Percentiles rank a stretch among this genome's conserved stretches.
These are phyloP conservation scores for Leptinotarsa lineolata DNA, from an alignment of 1,140 invertebrate genomes.

Conservation along the genomic window DNA sequence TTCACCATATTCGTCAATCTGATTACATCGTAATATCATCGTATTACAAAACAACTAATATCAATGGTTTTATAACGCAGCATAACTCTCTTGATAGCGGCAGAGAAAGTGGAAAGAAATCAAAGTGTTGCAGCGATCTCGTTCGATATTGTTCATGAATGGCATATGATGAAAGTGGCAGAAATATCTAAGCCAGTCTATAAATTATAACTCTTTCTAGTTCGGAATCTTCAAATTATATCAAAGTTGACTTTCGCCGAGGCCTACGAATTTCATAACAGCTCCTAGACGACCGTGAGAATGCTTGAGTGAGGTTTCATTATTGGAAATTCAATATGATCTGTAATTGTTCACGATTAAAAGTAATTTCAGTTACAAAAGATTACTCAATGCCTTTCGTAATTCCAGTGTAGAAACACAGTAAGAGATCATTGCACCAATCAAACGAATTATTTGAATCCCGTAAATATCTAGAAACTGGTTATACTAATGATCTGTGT, in stretches of 20 bases:
- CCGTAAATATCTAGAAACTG: conserved; percentile 2
- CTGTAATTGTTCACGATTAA: conserved; percentile 21
- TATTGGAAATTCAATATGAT: conserved; percentile 20
- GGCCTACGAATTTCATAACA: neutral
- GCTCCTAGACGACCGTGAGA: neutral
- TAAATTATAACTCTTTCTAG: neutral
- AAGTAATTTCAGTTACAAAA: conserved; percentile 13
- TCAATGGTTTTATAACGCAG: too few species aligned
- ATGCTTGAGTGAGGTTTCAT: neutral
- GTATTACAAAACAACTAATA: too few species aligned
- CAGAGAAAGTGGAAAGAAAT: neutral
- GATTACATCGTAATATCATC: too few species aligned
- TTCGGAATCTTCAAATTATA: neutral
- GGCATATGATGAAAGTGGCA: neutral
- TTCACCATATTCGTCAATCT: too few species aligned
- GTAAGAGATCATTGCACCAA: conserved; percentile 17
- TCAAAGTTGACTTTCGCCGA: neutral
- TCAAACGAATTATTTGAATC: conserved; percentile 12
- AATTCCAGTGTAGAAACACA: conserved; percentile 14
- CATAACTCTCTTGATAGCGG: too few species aligned
- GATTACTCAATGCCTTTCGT: conserved; percentile 15
- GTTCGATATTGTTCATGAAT: conserved; percentile 3
- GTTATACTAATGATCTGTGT: neutral
- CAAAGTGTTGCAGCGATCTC: neutral
- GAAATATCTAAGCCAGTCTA: neutral